Evolutionary conservation across 2,888 invertebrate species (phyloP), one percentile per base, ranked within the genome.

Genomic region (Rhingia campestris): DNA sequence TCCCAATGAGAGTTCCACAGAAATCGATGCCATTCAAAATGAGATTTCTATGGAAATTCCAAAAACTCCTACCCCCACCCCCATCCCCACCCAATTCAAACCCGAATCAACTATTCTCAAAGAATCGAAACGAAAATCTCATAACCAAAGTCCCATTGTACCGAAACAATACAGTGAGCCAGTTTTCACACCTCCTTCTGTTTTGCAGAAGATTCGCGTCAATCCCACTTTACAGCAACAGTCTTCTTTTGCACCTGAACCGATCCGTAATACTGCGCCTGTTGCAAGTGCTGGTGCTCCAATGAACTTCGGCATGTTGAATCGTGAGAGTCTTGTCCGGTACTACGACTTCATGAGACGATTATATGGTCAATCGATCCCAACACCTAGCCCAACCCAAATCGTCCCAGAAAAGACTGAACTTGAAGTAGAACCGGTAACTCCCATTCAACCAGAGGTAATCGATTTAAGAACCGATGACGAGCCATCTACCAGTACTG

Each of bases 1-100:
- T 9, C 90, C 88, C 80, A 91, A 90, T 63, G 91, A 91, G 82
- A 91, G 91, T 81, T 91, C 91, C 6, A 90, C 90, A 3, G 91
- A 91, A 87, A 87, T 90, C 49, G 91, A 91, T 72, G 88, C 85
- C 4, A 77, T 90, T 4, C 88, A 89, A 47, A 90, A 90, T 3
- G 91, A 91, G 56, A 91, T 89, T 87, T 90, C 91, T 2, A 47
- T 89, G 32, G 90, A 91, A 81, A 88, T 84, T 22, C 53, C 81
- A 1, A 86, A 86, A 32, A 37, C 74, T 10, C 74, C 75, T 2
- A 61, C 70, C n/a, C 49, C 73, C 30, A 45, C 63, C n/a, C 43
- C 43, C 1, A 61, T 66, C n/a, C 49, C 73, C 30, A 45, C 63
- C n/a, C 43, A 43, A 58, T 22, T 22, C 22, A 54, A 35, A 61